phyloP scores from a whole-genome alignment of 30 jellyfish, hydroid and myxozoan species.

The Turritopsis dohrnii region DNA sequence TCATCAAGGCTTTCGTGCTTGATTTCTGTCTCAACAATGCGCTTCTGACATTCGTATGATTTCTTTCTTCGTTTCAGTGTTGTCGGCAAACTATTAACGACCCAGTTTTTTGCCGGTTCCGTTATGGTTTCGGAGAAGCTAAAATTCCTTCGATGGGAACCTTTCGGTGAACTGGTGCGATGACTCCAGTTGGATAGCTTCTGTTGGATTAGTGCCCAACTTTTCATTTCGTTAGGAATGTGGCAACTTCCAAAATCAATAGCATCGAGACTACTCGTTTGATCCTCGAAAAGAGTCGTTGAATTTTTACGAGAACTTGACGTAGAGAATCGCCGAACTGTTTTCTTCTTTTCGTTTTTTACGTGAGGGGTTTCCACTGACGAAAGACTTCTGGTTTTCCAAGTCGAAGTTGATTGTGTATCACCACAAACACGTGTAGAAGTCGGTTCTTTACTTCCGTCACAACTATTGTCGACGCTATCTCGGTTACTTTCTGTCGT shows the following conservation, averaged over 20 bases:
- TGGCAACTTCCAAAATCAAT: constrained; percentile 9
- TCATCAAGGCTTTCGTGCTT: neutral
- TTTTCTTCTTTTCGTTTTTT: neutral
- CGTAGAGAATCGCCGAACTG: neutral
- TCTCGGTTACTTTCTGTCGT: neutral
- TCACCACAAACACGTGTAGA: neutral
- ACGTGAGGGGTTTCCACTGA: neutral
- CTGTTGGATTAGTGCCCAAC: neutral
- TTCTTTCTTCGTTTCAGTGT: neutral
- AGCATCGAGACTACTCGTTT: neutral
- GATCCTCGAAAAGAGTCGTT: neutral
- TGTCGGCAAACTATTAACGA: neutral
- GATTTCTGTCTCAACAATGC: neutral
- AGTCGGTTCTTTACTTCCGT: neutral
- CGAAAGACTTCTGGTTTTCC: neutral
- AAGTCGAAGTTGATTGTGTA: neutral
- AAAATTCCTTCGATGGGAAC: constrained; percentile 1
- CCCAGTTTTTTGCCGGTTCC: constrained; percentile 1
- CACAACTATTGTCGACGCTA: neutral
- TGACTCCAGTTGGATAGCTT: neutral
- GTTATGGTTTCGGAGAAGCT: constrained; percentile 17
- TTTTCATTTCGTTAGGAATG: constrained; percentile 9
- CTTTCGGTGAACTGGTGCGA: constrained; percentile 1
- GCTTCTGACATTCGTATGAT: constrained; percentile 12
- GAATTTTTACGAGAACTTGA: neutral